Evolutionary conservation across 35 echinoderm and acorn worm species (phyloP), one percentile per base, ranked within the genome.

Genomic region (Apostichopus japonicus): DNA sequence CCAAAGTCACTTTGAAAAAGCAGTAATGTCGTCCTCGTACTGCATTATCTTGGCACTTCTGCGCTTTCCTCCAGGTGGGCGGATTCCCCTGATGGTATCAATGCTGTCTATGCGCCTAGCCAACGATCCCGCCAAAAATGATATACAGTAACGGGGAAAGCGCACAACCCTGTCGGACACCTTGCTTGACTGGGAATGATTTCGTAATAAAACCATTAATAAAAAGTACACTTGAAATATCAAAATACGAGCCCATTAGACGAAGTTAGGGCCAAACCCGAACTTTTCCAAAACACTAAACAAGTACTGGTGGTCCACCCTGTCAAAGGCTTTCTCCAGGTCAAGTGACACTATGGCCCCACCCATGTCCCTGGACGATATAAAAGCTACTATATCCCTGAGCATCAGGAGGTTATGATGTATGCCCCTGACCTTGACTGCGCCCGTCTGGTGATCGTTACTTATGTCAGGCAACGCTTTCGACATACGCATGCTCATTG

Each of bases 121-220:
- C 7, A 61, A 61, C 13, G 57, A 61, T 13, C 8, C 57, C 13
- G 57, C 1, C 1, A 13, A 61, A 61, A 8, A 61, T 10, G 0
- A 11, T 13, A 13, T 61, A 61, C 8, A 94, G 57, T 6, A 90
- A 33, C 6, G 86, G 93, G 23, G 93, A 94, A 10, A 94, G 56
- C 1, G 93, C 84, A 72, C 93, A 94, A 22, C 93, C 93, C 77
- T 94, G 93, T 6, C 93, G 57, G 1, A 94, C 93, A 1, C 59
- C 72, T 5, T 83, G 56, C 51, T 13, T 61, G 57, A 61, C 57
- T 61, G 57, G 57, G 2, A 61, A 61, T 10, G 57, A 10, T 61
- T 0, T 61, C 2, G 57, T 77, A 1, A 24, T 21, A 17, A 77
- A 77, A 21, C 75, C 75, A 77, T 77, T 77, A 77, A 77, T 77